Base-by-base conservation (phyloP, 2,113 vertebrate species). In the Psittacara wagleri region DNA sequence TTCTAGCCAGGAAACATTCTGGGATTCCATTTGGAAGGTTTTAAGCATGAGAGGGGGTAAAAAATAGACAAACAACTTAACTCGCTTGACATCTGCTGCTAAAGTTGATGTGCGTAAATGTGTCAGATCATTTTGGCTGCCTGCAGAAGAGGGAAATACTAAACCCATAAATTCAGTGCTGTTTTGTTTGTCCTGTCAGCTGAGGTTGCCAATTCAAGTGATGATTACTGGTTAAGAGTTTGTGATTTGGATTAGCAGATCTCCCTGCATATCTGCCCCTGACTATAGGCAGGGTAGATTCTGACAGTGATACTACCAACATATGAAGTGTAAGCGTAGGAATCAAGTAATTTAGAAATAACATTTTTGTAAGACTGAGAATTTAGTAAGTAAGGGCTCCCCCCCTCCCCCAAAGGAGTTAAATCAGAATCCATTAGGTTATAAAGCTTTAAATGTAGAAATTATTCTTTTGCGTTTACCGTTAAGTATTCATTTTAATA, bases 91-190 rank as follows among this genome's bases (percentile, higher is more conserved):
- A 86, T 90, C 83, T 96, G 83, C 88, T 84, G 46, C 64, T 92
- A 8, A 84, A 91, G 83, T 49, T 86, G 92, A 88, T 1, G 23
- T 73, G 57, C 2, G 1, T 88, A 75, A 91, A 86, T 79, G 83
- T 90, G 73, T 96, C 69, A 51, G 83, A 96, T 93, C 52, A 64
- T 46, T 96, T 92, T 95, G 83, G 83, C 88, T 90, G 75, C 39
- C 73, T 88, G 55, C 44, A 61, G 25, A 72, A 78, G 49, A 86
- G 69, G 52, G 48, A 92, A 88, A 52, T 68, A 81, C 73, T 55
- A 72, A 92, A 88, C 6, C 79, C 31, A 28, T 86, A 68, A 92
- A 79, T 88, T 76, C 61, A 20, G 43, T 29, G 13, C 31, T 49
- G 31, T 70, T 87, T 62, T 83, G 75, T 95, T 95, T 96, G 62